Base-by-base conservation (phyloP, 2,113 vertebrate species). In the Bos javanicus region DNA sequence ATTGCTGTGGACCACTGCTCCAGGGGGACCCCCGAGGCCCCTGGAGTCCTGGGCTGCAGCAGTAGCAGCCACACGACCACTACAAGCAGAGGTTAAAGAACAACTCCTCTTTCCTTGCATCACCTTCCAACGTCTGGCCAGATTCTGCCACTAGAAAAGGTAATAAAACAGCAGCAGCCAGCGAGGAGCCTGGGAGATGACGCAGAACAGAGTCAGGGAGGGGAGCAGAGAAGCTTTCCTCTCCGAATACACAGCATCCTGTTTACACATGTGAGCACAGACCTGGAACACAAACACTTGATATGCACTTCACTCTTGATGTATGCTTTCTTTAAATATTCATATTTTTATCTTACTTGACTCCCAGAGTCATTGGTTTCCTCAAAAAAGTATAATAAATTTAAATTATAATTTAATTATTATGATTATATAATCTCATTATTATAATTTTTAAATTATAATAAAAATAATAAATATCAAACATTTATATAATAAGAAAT, bases 1-100 rank as follows among this genome's bases (percentile, higher is more conserved):
- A 4, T 1, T 3, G 1, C 26, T 26, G 43, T 2, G 13, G 9
- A 4, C 60, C 60, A 7, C 28, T 3, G 60, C 28, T 62, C 28
- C 13, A 3, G 60, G 60, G 28, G 60, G 28, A 33, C 13, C 33
- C 26, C 14, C 1, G 23, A 59, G 52, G 10, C 13, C 39, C n/a
- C 13, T 16, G 56, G 57, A 13, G 21, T n/a, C 36, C 48, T 6
- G 7, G 26, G 36, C 82, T 50, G 5, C 30, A 6, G 28, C 54
- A 43, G 48, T 48, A 48, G 3, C 74, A 30, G 28, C 16, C 39
- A 13, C 16, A 67, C 2, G 0, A 19, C 28, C 46, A 0, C 28
- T 4, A 3, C 14, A 54, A 21, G 8, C 12, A 52, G 83, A 33
- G 28, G 15, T 21, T 28, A 28, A 33, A 21, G 52, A 87, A 39